phyloP scores from a whole-genome alignment of 2,113 vertebrate species.

The Gracilinanus agilis region DNA sequence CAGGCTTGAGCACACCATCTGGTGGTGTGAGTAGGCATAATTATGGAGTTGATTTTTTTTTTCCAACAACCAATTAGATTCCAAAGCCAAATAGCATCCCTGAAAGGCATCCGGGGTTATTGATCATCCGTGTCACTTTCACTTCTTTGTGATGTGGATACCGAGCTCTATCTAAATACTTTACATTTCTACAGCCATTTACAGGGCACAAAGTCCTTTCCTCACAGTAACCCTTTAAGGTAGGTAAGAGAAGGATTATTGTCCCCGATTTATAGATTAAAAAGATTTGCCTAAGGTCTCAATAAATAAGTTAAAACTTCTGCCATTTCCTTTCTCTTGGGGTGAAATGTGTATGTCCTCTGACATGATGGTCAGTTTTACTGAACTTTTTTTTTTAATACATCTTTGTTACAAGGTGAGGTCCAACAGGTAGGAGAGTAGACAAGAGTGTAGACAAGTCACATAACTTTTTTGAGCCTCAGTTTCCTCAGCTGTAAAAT shows the following conservation, averaged over 20 bases:
- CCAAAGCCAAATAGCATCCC: neutral
- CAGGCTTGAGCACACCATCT: neutral
- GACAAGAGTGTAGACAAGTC: too few relatives aligned
- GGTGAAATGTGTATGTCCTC: neutral
- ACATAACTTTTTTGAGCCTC: neutral
- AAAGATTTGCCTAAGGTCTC: neutral
- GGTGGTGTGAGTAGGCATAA: neutral
- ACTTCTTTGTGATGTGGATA: neutral
- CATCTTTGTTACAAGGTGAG: neutral
- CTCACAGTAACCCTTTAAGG: neutral
- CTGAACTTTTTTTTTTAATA: neutral
- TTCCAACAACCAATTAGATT: neutral
- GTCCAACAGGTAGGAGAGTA: neutral
- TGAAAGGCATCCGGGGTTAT: neutral
- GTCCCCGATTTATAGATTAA: neutral
- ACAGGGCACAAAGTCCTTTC: neutral
- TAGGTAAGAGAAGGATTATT: neutral
- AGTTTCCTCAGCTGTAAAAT: neutral
- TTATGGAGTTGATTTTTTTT: neutral
- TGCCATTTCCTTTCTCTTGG: neutral
- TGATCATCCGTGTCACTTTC: neutral
- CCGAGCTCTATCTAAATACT: neutral
- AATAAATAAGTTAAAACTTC: neutral
- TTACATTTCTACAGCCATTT: neutral
- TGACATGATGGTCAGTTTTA: neutral